Base-by-base conservation (phyloP, 2,888 invertebrate species). In the Mythimna pallens region DNA sequence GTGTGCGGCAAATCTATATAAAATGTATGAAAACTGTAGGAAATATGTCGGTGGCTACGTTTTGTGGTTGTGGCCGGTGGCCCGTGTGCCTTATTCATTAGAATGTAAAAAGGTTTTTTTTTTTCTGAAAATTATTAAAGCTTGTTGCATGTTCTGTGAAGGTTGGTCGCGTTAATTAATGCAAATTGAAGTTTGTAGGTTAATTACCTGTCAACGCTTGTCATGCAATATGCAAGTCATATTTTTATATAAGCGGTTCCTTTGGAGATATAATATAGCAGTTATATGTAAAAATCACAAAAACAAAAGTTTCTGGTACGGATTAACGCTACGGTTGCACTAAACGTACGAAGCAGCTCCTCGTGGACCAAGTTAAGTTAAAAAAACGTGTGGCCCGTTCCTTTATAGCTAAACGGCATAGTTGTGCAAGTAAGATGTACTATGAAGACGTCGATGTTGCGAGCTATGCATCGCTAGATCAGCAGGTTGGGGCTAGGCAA, bases 141-240 rank as follows among this genome's bases (percentile, higher is more conserved):
- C 10, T 9, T 2, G 12, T 22, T 22, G 54, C 54, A 54, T 54
- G 22, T 22, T 54, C 6, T 54, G 22, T 22, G 22, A 54, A 12
- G n/a, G 10, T n/a, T 54, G 9, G n/a, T 22, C n/a, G 54, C 54
- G 54, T 54, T 50, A 54, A 54, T 22, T 54, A 8, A 54, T 54
- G 54, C n/a, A 10, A 22, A 52, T 64, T n/a, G 50, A n/a, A 34
- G n/a, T 50, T 50, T 55, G n/a, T 62, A 59, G n/a, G 61, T 61
- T 63, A 67, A 75, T 75, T 40, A 40, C 66, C 20, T 30, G 61
- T 67, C 61, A 61, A 34, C 63, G 52, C 59, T 50, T 40, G 47
- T 43, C 36, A 66, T 50, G 61, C 47, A 58, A 17, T n/a, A 43
- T 43, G 36, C 17, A 52, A 4, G 50, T 59, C 40, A 62, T 22